phyloP scores from a whole-genome alignment of 2,888 invertebrate genomes.

The Xanthostigma xanthostigma region DNA sequence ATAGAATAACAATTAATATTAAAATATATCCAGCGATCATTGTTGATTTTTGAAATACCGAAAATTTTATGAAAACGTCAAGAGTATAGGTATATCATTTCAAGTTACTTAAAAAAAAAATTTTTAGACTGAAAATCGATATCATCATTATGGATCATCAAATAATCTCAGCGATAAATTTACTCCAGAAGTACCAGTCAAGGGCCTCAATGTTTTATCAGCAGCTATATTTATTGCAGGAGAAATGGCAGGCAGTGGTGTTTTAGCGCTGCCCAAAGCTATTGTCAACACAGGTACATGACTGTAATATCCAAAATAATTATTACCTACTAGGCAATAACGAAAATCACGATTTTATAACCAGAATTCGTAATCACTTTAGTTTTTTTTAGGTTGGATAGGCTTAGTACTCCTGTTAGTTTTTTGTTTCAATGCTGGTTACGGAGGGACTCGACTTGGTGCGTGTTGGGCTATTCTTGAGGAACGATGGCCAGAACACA shows the following conservation, averaged over 20 bases:
- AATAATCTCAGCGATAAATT: background rate
- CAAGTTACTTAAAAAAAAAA: no score
- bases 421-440: conserved; percentile 44
- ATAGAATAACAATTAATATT: no score
- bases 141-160: background rate
- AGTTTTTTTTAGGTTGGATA: conserved; percentile 41
- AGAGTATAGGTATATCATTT: no score
- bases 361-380: background rate
- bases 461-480: conserved; percentile 55
- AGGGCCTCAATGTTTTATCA: conserved; percentile 30
- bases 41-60: no score
- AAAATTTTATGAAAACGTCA: no score
- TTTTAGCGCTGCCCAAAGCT: conserved; percentile 50
- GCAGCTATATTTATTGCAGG: conserved; percentile 50
- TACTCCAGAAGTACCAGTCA: conserved; percentile 7
- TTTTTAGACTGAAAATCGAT: no score
- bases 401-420: conserved; percentile 43
- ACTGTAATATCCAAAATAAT: background rate
- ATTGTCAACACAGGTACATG: conserved; percentile 43
- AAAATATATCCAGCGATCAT: no score
- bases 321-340: background rate
- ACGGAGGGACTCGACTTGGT: conserved; percentile 49
- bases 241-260: conserved; percentile 58
- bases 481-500: conserved; percentile 43
- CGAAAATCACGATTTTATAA: background rate